Percentiles rank a stretch among this genome's conserved stretches.
phyloP scores from a whole-genome alignment of 2,113 vertebrate species.

The Gasterosteus nipponicus region DNA sequence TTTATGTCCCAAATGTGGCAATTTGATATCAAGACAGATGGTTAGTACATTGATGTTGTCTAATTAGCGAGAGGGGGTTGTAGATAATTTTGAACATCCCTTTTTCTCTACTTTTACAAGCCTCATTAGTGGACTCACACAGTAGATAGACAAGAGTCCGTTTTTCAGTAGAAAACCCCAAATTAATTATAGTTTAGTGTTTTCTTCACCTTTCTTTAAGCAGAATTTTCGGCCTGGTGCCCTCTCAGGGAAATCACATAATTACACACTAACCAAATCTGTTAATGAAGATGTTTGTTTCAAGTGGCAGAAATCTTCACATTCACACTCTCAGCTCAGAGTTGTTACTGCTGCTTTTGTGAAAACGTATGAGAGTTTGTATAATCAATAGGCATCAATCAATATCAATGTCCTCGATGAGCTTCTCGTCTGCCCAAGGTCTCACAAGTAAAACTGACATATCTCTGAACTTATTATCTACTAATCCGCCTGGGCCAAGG shows the following conservation, averaged over 20 bases:
- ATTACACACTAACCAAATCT: conserved; percentile 15
- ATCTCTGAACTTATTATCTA: neutral
- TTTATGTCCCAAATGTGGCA: neutral
- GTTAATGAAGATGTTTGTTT: conserved; percentile 6
- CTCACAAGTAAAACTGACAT: neutral
- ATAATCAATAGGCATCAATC: conserved; percentile 58
- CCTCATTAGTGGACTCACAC: conserved; percentile 26
- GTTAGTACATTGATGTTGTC: neutral
- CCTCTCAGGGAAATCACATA: conserved; percentile 26
- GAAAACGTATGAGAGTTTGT: conserved; percentile 5
- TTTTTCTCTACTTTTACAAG: conserved; percentile 16
- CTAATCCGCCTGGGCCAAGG: neutral
- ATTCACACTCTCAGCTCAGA: neutral
- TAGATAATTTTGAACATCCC: neutral
- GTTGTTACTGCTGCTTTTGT: conserved; percentile 20
- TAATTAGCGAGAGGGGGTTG: conserved; percentile 14
- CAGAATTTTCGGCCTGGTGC: neutral
- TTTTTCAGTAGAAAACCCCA: conserved; percentile 1
- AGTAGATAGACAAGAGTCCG: neutral
- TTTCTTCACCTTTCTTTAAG: conserved; percentile 13
- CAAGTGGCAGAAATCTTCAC: neutral
- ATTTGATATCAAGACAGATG: conserved; percentile 2
- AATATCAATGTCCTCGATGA: conserved; percentile 20
- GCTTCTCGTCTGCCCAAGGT: conserved; percentile 19
- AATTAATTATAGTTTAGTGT: conserved; percentile 1